These are phyloP conservation scores for Anthoscopus minutus DNA, from an alignment of 2,113 vertebrate species.

Conservation along the genomic window DNA sequence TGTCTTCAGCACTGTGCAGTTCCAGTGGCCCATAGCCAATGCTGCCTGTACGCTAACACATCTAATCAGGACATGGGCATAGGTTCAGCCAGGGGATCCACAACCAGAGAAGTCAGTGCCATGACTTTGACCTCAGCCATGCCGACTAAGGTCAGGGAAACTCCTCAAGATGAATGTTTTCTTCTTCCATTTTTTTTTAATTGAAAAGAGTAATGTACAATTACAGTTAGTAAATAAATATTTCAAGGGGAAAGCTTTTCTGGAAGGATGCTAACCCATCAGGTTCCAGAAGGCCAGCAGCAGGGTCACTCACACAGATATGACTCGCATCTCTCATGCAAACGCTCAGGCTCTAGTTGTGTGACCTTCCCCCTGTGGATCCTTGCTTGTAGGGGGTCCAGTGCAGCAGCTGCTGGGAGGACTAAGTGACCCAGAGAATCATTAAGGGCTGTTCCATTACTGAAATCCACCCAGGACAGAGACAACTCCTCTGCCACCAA, in stretches of 20 bases:
- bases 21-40: background rate
- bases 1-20: accelerated
- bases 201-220: background rate
- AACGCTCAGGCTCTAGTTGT: accelerated
- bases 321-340: background rate
- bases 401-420: background rate
- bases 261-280: background rate
- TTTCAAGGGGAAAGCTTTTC: background rate
- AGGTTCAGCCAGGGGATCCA: accelerated
- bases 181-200: background rate
- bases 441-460: background rate
- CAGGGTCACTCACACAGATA: background rate
- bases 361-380: accelerated
- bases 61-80: background rate
- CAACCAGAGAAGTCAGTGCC: background rate
- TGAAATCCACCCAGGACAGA: background rate
- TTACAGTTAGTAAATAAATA: background rate
- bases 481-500: background rate
- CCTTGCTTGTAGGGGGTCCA: too few relatives aligned
- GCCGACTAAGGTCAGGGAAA: background rate
- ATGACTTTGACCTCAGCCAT: too few relatives aligned
- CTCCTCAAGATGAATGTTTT: background rate
- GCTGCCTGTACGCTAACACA: background rate
- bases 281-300: background rate
- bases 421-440: accelerated